Base-by-base conservation (phyloP, 2,797 vertebrate genomes). In the Ctenosaura bakeri region DNA sequence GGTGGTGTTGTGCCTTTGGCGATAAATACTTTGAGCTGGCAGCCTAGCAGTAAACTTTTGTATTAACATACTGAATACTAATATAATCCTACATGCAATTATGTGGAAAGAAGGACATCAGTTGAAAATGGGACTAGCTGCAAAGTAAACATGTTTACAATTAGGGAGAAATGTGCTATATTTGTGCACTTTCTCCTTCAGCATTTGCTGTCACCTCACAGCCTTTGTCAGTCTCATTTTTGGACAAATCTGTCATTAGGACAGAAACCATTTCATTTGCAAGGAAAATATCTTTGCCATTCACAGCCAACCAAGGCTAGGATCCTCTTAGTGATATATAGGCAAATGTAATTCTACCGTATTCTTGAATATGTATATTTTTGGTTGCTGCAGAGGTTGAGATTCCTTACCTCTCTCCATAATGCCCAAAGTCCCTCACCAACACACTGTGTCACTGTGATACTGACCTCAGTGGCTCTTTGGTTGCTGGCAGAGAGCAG, bases 41-140 rank as follows among this genome's bases (percentile, higher is more conserved):
- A 42, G n/a, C 9, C 6, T 62, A 87, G 1, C 12, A 24, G 24
- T 78, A 91, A 78, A 82, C 86, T 20, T 56, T 86, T 90, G 1
- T 85, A 32, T 52, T 89, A 12, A 20, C 18, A 86, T 81, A 16
- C 81, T 79, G 35, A 46, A 93, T 9, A 87, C 54, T 59, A 50
- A 83, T 81, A 16, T 56, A 18, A 42, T 88, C 29, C 42, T 87
- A 54, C 8, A 26, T 32, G 59, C 12, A 35, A 18, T 35, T 54
- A n/a, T 13, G 18, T 73, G 46, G 83, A 52, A 35, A 22, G n/a
- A 22, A 73, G 20, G 69, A 46, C 9, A 14, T 32, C 32, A 10
- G 1, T 46, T 52, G 50, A 71, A 80, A 88, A 52, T 20, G 69
- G 26, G 56, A 14, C 59, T 86, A 76, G 14, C 35, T 46, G 42